A percentile compares a stretch with the other conserved stretches of the same genome.
Evolutionary conservation across 30 jellyfish, hydroid and myxozoan species (phyloP).

Genomic region (Cassiopea andromeda): DNA sequence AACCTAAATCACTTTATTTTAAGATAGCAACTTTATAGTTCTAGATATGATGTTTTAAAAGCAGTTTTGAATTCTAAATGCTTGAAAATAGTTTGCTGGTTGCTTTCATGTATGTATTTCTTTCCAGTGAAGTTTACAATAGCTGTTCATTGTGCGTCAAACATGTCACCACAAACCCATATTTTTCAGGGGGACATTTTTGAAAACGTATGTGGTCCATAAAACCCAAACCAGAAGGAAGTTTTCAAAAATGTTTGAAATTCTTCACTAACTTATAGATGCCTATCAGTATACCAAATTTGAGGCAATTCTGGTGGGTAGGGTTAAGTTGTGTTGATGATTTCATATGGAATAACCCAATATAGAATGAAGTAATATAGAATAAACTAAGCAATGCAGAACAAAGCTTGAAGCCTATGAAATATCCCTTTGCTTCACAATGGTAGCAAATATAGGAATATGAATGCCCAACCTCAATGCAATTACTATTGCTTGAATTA

Average conservation of each 20-base stretch:
- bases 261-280: background rate
- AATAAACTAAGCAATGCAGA: too few relatives aligned
- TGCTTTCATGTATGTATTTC: background rate
- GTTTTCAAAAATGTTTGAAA: background rate
- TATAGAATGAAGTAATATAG: too few relatives aligned
- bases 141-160: slow-evolving; percentile 4
- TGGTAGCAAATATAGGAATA: too few relatives aligned
- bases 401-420: too few relatives aligned
- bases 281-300: slow-evolving; percentile 6
- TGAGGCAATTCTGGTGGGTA: slow-evolving; percentile 8
- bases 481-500: too few relatives aligned
- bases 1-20: background rate
- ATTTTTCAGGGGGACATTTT: slow-evolving; percentile 12
- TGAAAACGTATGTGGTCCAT: background rate
- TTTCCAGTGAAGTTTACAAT: background rate
- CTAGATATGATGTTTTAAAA: background rate
- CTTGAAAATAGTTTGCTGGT: background rate
- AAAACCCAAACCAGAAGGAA: background rate
- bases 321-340: slow-evolving; percentile 19
- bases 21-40: background rate
- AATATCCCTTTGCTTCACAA: too few relatives aligned
- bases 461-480: too few relatives aligned
- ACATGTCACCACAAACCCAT: background rate
- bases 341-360: slow-evolving; percentile 25
- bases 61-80: slow-evolving; percentile 30